phyloP scores from a whole-genome alignment of 2,113 vertebrate genomes.

The Furnarius figulus region DNA sequence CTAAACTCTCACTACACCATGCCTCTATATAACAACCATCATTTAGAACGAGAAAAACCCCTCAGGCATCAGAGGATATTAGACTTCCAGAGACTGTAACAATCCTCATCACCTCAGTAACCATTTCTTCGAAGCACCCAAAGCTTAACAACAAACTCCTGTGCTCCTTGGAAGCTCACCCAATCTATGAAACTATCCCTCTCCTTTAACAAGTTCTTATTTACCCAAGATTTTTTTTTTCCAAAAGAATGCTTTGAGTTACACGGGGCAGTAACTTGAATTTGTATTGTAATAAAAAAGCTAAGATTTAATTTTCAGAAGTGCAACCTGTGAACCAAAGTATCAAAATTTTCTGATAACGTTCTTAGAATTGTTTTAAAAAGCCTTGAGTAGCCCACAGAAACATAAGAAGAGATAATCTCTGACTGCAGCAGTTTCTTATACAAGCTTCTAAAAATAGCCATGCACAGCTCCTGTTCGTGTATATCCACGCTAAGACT shows the following conservation, averaged over 20 bases:
- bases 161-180: neutral
- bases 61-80: rapidly evolving
- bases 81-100: neutral
- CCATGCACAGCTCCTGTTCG: rapidly evolving
- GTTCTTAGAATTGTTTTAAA: neutral
- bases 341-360: neutral
- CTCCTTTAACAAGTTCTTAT: neutral
- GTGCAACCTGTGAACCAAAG: neutral
- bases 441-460: neutral
- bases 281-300: neutral
- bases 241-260: neutral
- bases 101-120: neutral
- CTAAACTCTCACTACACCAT: neutral
- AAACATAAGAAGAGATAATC: neutral
- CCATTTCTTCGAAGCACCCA: neutral
- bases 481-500: rapidly evolving
- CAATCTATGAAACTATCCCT: neutral
- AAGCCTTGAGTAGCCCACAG: neutral
- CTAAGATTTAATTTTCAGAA: neutral
- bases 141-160: neutral
- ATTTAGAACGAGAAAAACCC: neutral
- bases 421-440: neutral
- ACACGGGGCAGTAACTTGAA: neutral
- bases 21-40: neutral
- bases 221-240: neutral